Evolutionary conservation across 2,797 vertebrate genomes (phyloP), one percentile per base, ranked within the genome.

Genomic region (Hemitrygon akajei): DNA sequence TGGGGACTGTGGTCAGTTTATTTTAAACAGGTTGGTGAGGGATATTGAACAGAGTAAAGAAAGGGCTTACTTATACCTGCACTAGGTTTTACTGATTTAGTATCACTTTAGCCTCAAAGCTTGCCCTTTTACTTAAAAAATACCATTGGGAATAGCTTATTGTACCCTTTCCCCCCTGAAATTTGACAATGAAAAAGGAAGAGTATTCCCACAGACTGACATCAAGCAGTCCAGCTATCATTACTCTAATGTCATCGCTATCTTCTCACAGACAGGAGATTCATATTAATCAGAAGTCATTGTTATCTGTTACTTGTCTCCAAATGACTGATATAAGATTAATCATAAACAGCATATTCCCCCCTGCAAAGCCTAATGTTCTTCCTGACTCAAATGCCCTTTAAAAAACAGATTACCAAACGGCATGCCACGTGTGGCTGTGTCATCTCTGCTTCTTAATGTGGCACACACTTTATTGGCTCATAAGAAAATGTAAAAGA

Each of bases 401-500:
- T 93, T 93, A 93, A 76, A 93, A 93, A 93, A 93, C 91, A 93
- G 91, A 93, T 93, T 93, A 93, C 69, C 25, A 76, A 93, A 93
- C 71, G 71, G 37, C 91, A 58, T 56, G 71, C 91, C 47, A 76
- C 71, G 91, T 76, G 73, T 73, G 66, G 86, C 47, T 93, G 40
- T 93, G 91, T 93, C 91, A 93, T 93, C 91, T 93, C 91, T 93
- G 91, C 91, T 93, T 93, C 91, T 93, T 93, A 75, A 93, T 93
- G 91, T 93, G 91, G 40, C 66, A 75, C 27, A 1, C 91, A 58
- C 91, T 93, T 93, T 75, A 93, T 93, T 93, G 91, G 91, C 66
- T 56, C 69, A 76, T 93, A 76, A 93, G 91, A 93, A 56, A 73
- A 76, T 93, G 69, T 93, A 73, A 96, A 97, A 96, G 96, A 97